phyloP scores from a whole-genome alignment of 2,888 invertebrate species.

The Sinotaia quadrata region DNA sequence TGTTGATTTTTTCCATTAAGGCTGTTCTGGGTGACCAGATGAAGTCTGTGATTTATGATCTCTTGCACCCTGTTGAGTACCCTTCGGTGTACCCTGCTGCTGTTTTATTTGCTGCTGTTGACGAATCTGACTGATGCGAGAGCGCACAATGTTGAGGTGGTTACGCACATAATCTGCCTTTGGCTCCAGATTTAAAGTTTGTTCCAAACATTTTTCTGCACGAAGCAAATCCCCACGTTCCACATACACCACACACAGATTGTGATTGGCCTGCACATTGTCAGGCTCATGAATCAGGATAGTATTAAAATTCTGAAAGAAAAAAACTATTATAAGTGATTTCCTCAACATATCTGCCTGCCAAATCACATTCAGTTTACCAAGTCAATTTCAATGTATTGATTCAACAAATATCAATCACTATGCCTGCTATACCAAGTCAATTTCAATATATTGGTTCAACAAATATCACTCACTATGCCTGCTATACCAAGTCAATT shows the following conservation, averaged over 20 bases:
- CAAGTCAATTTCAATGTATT: too few species aligned
- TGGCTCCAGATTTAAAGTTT: constrained; percentile 84
- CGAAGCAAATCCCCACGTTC: constrained; percentile 89
- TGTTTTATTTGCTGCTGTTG: constrained; percentile 16
- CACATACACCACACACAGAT: constrained; percentile 95
- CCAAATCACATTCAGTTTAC: too few species aligned
- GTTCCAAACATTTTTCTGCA: constrained; percentile 88
- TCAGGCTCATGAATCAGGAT: constrained; percentile 90
- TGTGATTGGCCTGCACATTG: constrained; percentile 95
- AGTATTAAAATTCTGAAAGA: constrained; percentile 90
- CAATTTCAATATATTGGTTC: too few species aligned
- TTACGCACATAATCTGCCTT: constrained; percentile 91
- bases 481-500: too few species aligned
- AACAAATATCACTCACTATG: too few species aligned
- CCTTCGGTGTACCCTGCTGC: too few species aligned
- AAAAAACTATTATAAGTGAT: too few species aligned
- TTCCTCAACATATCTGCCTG: too few species aligned
- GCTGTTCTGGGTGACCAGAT: background rate
- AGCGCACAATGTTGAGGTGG: constrained; percentile 89
- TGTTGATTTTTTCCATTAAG: background rate
- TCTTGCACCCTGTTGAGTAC: too few species aligned
- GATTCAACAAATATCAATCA: too few species aligned
- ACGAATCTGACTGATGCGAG: constrained; percentile 21
- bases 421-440: too few species aligned
- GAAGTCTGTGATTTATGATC: too few species aligned